A percentile compares a stretch with the other conserved stretches of the same genome.
These are phyloP conservation scores for Bombus breviceps DNA, from an alignment of 1,140 invertebrate species.

Conservation along the genomic window DNA sequence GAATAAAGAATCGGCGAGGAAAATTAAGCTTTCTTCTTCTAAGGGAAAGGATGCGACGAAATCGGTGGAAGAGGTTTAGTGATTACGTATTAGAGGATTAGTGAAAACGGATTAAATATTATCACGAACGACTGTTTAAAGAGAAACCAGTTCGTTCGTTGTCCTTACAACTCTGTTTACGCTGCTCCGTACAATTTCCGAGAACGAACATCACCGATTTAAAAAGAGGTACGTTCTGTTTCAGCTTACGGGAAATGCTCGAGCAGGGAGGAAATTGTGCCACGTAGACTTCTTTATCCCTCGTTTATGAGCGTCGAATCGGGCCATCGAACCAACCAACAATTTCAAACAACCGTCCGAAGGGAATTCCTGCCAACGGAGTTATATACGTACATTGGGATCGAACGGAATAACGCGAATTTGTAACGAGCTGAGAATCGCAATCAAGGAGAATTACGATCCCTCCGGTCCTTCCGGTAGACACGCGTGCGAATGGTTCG, in stretches of 20 bases:
- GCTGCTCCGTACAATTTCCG: no score
- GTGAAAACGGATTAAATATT: no score
- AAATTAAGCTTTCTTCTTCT: no score
- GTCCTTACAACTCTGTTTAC: no score
- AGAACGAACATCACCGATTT: background rate
- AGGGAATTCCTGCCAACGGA: background rate
- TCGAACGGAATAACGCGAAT: slow-evolving; percentile 34
- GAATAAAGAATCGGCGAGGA: background rate
- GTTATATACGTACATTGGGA: background rate
- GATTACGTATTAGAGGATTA: no score
- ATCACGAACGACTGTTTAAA: no score
- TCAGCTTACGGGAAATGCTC: no score
- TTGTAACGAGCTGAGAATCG: slow-evolving; percentile 33
- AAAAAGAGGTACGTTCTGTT: background rate
- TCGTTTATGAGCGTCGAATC: background rate
- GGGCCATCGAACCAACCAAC: background rate
- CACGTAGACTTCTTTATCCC: no score
- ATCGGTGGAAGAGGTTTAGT: no score
- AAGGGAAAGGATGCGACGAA: no score
- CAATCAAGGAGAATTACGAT: slow-evolving; percentile 71
- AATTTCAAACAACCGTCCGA: background rate
- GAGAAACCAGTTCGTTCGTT: no score
- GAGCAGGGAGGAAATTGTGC: no score
- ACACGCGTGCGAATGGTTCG: slow-evolving; percentile 47
- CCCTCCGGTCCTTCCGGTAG: slow-evolving; percentile 46